A percentile compares a stretch with the other conserved stretches of the same genome.
Evolutionary conservation across 2,113 vertebrate species (phyloP).

Genomic region (Muscicapa adusta): DNA sequence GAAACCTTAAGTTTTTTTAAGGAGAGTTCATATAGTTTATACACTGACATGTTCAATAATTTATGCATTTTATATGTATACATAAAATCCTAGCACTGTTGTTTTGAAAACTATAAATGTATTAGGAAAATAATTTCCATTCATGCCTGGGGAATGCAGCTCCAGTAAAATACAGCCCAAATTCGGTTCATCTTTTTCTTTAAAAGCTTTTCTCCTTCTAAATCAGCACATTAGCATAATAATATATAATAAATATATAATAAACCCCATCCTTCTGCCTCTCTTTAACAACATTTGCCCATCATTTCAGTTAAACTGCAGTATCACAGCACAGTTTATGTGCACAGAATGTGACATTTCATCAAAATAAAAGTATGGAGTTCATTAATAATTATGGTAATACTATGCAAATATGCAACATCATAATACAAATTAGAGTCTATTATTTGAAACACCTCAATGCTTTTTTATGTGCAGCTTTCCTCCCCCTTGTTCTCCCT

Average conservation of each 20-base stretch:
- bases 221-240: background rate
- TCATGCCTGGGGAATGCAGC: background rate
- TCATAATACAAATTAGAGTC: background rate
- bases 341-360: background rate
- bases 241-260: background rate
- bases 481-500: background rate
- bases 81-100: background rate
- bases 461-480: background rate
- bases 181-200: background rate
- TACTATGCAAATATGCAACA: background rate
- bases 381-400: constrained; percentile 9
- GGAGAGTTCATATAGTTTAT: background rate
- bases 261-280: background rate
- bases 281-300: background rate
- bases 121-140: background rate
- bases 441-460: background rate
- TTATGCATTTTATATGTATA: background rate
- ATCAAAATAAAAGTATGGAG: background rate
- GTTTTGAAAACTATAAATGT: background rate
- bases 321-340: background rate
- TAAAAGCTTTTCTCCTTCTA: background rate
- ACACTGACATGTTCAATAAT: background rate
- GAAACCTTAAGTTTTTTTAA: background rate
- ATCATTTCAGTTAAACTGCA: background rate
- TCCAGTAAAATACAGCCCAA: background rate